Conservation (phyloP, 2,888 invertebrate species). For the Orgyia antiqua region DNA sequence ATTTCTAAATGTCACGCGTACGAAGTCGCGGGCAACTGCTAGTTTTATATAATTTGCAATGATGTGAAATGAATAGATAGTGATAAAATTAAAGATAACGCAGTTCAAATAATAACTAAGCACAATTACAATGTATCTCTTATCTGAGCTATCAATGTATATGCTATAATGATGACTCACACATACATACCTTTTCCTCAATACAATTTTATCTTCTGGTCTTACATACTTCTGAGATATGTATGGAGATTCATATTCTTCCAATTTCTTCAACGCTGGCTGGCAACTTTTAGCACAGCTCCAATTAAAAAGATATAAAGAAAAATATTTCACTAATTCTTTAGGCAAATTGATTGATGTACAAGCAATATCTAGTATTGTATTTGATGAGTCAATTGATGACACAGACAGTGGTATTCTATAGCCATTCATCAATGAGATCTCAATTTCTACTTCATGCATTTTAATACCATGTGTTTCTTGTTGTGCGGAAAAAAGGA, state of each 20-base stretch:
- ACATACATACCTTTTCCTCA: conserved; percentile 88
- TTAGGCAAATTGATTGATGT: conserved; percentile 88
- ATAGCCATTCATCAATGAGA: conserved; percentile 91
- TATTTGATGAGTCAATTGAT: conserved; percentile 90
- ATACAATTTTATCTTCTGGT: conserved; percentile 87
- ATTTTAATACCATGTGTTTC: conserved; percentile 85
- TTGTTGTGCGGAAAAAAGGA: conserved; percentile 94
- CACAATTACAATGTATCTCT: too few relatives aligned
- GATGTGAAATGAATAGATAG: too few relatives aligned
- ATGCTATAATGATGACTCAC: too few relatives aligned
- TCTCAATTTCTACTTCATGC: conserved; percentile 86
- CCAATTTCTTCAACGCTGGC: conserved; percentile 90
- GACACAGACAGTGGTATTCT: conserved; percentile 88
- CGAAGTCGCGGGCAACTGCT: too few relatives aligned
- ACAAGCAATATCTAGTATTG: conserved; percentile 89
- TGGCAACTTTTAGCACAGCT: conserved; percentile 84
- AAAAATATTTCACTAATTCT: conserved; percentile 91
- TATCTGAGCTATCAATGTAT: too few relatives aligned
- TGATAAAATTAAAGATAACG: too few relatives aligned
- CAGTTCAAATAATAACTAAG: too few relatives aligned
- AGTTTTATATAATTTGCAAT: too few relatives aligned
- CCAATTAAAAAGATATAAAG: conserved; percentile 91
- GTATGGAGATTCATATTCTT: conserved; percentile 98
- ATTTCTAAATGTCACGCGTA: too few relatives aligned
- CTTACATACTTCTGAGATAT: conserved; percentile 90